phyloP scores from a whole-genome alignment of 2,113 vertebrate genomes.

The Acrocephalus arundinaceus region DNA sequence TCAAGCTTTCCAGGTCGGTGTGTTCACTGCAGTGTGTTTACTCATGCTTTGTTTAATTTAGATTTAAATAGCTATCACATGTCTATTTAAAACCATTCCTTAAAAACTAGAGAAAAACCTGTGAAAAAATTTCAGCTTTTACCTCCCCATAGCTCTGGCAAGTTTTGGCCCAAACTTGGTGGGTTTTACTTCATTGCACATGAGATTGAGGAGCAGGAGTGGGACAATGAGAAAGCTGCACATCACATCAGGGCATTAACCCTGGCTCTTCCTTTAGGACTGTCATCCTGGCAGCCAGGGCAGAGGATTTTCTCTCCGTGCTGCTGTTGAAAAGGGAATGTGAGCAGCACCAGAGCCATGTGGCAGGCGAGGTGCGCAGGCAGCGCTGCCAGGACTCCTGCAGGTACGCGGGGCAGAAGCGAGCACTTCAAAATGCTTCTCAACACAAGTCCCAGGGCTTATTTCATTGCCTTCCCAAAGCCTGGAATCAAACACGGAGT shows the following conservation, averaged over 20 bases:
- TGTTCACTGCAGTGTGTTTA: neutral
- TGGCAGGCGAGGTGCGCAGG: neutral
- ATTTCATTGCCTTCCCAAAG: conserved; percentile 56
- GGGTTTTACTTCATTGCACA: neutral
- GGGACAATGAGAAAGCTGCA: neutral
- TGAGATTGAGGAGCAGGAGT: neutral
- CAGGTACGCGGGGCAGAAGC: neutral
- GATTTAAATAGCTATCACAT: neutral
- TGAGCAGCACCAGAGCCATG: neutral
- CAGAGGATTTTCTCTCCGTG: neutral
- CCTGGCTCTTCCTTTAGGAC: neutral
- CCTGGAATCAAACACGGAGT: conserved; percentile 57
- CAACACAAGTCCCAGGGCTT: conserved; percentile 4
- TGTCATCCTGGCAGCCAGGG: neutral
- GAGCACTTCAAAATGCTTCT: conserved; percentile 9
- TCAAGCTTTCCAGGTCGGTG: neutral
- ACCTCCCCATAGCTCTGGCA: neutral
- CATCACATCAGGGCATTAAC: neutral
- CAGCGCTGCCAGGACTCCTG: neutral
- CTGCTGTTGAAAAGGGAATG: neutral
- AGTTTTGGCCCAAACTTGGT: neutral
- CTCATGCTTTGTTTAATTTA: neutral
- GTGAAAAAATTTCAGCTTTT: neutral
- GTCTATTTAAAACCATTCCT: neutral
- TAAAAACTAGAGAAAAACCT: neutral